phyloP scores from a whole-genome alignment of 2,113 vertebrate genomes.

The Neofelis nebulosa region DNA sequence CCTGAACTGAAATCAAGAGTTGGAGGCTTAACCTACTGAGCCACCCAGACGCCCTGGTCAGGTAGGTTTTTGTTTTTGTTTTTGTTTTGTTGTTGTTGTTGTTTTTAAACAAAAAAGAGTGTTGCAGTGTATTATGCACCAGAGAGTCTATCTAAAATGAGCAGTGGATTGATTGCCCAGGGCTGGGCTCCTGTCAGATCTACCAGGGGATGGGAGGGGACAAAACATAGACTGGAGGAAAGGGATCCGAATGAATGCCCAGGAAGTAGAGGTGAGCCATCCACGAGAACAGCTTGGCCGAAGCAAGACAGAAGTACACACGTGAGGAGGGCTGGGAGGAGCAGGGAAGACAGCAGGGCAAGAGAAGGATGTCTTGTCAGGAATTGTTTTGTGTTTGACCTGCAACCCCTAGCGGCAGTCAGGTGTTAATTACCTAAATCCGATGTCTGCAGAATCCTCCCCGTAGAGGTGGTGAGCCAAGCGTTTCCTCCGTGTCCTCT shows the following conservation, averaged over 20 bases:
- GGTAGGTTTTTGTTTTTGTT: not conserved
- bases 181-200: too few species aligned
- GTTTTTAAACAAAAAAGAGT: not conserved
- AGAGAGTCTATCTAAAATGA: not conserved
- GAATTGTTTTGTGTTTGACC: not conserved
- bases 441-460: not conserved
- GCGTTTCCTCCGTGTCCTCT: rapidly evolving
- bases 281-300: not conserved
- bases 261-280: not conserved
- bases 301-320: not conserved
- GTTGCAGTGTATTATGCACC: rapidly evolving
- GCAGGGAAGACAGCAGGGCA: too few species aligned
- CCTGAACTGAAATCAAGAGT: too few species aligned
- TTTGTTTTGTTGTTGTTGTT: not conserved
- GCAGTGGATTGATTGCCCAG: not conserved
- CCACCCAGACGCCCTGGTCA: too few species aligned
- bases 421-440: not conserved
- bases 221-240: not conserved
- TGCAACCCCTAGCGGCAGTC: not conserved
- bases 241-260: too few species aligned
- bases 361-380: rapidly evolving
- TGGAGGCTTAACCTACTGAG: too few species aligned
- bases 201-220: not conserved
- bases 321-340: not conserved
- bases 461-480: not conserved